Evolutionary conservation across 2,797 vertebrate species (phyloP).

Genomic region (Danio choprae): DNA sequence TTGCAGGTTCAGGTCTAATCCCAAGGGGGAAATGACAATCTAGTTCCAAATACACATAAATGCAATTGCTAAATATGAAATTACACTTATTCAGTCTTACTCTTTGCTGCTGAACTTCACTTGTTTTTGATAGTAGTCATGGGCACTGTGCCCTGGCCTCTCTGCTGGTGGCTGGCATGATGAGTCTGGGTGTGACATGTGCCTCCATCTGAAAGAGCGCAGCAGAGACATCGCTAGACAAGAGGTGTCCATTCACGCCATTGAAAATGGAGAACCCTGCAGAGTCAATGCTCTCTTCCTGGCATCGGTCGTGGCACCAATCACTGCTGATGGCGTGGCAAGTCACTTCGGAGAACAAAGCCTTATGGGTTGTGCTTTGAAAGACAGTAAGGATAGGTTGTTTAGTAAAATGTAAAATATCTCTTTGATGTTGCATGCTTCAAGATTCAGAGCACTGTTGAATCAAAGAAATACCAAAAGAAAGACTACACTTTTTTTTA

Average conservation of each 20-base stretch:
- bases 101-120: conserved; percentile 9
- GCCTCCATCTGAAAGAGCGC: conserved; percentile 75
- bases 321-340: conserved; percentile 76
- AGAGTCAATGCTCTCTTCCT: conserved; percentile 78
- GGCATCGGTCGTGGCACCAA: conserved; percentile 72
- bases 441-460: background rate
- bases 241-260: conserved; percentile 76
- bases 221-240: conserved; percentile 78
- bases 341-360: conserved; percentile 70
- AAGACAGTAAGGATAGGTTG: conserved; percentile 27
- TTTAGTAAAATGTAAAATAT: conserved; percentile 34
- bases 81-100: background rate
- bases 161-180: conserved; percentile 76
- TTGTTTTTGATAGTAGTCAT: conserved; percentile 61
- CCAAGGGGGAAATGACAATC: conserved; percentile 69
- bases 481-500: no score
- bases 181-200: conserved; percentile 78
- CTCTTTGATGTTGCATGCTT: background rate
- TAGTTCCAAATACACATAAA: conserved; percentile 65
- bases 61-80: background rate
- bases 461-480: conserved; percentile 49
- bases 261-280: conserved; percentile 76
- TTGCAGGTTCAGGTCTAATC: conserved; percentile 79
- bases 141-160: conserved; percentile 73
- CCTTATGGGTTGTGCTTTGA: conserved; percentile 25